These are phyloP conservation scores for Ctenicera cuprea DNA, from an alignment of 2,888 invertebrate species.

Conservation along the genomic window DNA sequence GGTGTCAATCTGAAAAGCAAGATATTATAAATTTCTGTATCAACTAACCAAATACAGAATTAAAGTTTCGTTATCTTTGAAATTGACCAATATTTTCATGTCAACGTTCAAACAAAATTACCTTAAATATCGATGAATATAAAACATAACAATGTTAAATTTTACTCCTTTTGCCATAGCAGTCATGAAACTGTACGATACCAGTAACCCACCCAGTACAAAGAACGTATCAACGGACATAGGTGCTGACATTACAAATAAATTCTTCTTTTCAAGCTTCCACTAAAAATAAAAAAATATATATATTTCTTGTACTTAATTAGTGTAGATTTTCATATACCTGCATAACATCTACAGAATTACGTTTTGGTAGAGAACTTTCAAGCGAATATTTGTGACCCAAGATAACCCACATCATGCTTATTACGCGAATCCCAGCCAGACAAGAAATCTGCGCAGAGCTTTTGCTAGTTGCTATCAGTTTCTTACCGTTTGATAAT, in stretches of 20 bases:
- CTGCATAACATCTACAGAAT: too few relatives aligned
- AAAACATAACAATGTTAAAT: slow-evolving; percentile 17
- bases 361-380: not conserved
- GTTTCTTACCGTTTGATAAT: slow-evolving; percentile 68
- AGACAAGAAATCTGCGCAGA: slow-evolving; percentile 65
- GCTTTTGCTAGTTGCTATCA: slow-evolving; percentile 66
- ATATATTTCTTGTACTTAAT: too few relatives aligned
- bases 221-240: slow-evolving; percentile 17
- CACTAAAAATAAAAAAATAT: not conserved
- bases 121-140: slow-evolving; percentile 9
- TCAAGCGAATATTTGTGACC: slow-evolving; percentile 62
- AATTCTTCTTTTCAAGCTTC: not conserved
- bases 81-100: too few relatives aligned
- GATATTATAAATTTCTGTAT: not conserved
- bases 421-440: slow-evolving; percentile 70
- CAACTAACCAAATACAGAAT: not conserved
- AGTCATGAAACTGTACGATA: not conserved
- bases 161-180: not conserved
- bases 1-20: not conserved
- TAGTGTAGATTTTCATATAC: too few relatives aligned
- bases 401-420: slow-evolving; percentile 72
- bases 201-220: not conserved
- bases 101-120: too few relatives aligned
- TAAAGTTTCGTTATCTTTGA: not conserved
- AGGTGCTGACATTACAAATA: slow-evolving; percentile 5